Evolutionary conservation across 2,888 invertebrate genomes (phyloP), one percentile per base, ranked within the genome.

Genomic region (Meganola albula): DNA sequence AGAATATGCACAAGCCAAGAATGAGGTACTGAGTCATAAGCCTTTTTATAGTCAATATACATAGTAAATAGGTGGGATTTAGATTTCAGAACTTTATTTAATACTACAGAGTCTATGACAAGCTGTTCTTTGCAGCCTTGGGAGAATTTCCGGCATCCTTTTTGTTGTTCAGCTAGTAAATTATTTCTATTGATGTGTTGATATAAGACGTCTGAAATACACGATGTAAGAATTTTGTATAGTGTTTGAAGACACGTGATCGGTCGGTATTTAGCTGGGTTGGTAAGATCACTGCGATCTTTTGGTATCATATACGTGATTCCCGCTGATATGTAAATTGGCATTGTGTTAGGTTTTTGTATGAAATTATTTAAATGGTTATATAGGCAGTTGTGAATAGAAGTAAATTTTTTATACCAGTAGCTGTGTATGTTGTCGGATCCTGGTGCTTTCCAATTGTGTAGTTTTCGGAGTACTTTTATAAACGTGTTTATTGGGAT

Each of bases 231-330:
- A 0, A 54, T 43, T 44, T 55, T 58, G 23, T 50, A 53, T 0
- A 53, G 26, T 2, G 47, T 60, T 37, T 45, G 54, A 5, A 58
- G 25, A 13, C 57, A 60, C 3, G 56, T 55, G 0, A 57, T 54
- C 0, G 53, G 57, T 27, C 52, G 30, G 12, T 53, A 59, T 34
- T 55, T 50, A 1, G 48, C 27, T 4, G 55, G 53, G 10, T 54
- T 48, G 6, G 6, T 10, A 0, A 21, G 21, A 7, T 40, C 26
- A n/a, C n/a, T n/a, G 1, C 2, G 11, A 22, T 48, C 48, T 40
- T 57, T 54, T 4, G 47, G 51, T 21, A 53, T 21, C 44, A 54
- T 44, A 9, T 41, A 45, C 3, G 48, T 49, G 4, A 20, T 3
- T 3, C 20, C 20, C n/a, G 7, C 8, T 20, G 20, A n/a, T 3